Evolutionary conservation across 2,113 vertebrate genomes (phyloP).

Genomic region (Psittacus erithacus): DNA sequence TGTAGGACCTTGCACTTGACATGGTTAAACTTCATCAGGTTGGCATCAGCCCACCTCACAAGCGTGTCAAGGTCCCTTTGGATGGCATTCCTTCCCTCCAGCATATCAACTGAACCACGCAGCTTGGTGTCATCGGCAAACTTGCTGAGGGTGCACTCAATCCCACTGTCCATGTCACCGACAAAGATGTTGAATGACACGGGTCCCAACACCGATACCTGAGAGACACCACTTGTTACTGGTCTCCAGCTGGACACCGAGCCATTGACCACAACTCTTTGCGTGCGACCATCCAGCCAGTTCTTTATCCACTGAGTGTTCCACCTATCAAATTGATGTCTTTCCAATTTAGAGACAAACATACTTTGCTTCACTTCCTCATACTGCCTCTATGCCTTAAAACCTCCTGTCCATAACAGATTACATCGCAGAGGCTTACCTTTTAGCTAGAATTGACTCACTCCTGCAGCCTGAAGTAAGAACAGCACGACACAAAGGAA

Average conservation of each 20-base stretch:
- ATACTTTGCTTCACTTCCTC: not conserved
- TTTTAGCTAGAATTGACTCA: not conserved
- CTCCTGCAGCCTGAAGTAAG: not conserved
- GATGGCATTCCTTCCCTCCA: too few relatives aligned
- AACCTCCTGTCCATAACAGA: not conserved
- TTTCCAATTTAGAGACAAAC: not conserved
- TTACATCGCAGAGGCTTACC: not conserved
- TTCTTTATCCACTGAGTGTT: not conserved
- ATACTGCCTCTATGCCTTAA: not conserved
- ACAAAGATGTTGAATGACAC: not conserved
- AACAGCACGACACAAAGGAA: not conserved
- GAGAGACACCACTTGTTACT: not conserved
- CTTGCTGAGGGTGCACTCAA: too few relatives aligned
- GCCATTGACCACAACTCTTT: not conserved
- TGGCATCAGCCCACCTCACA: too few relatives aligned
- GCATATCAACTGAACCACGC: too few relatives aligned
- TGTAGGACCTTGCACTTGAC: too few relatives aligned
- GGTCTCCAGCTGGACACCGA: not conserved
- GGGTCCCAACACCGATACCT: fast-evolving
- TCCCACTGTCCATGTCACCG: not conserved
- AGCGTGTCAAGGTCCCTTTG: too few relatives aligned
- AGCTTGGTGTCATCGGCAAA: too few relatives aligned
- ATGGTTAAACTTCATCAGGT: too few relatives aligned
- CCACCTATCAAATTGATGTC: not conserved
- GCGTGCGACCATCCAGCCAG: not conserved